Evolutionary conservation across 2,113 vertebrate genomes (phyloP).

Genomic region (Myrmecobius fasciatus): DNA sequence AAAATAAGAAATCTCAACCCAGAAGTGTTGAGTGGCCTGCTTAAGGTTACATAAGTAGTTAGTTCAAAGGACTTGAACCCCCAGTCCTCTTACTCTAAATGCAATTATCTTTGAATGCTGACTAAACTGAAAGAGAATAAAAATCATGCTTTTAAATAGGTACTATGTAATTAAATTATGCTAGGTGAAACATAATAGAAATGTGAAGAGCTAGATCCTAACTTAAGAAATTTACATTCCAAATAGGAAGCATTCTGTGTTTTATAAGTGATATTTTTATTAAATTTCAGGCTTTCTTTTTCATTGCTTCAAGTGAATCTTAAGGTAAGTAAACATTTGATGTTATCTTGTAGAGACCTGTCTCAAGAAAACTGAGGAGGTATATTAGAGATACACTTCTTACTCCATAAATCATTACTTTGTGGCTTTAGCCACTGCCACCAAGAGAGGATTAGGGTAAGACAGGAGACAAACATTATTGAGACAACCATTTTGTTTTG

Average conservation of each 20-base stretch:
- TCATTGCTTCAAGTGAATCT: conserved; percentile 38
- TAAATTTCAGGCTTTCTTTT: conserved; percentile 44
- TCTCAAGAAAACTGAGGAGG: background rate
- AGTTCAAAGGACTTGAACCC: background rate
- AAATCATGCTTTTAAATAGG: conserved; percentile 42
- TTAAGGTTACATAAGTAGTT: background rate
- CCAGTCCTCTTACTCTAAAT: background rate
- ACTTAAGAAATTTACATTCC: conserved; percentile 25
- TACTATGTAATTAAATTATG: conserved; percentile 23
- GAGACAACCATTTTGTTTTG: background rate
- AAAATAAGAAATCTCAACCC: background rate
- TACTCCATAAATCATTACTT: conserved; percentile 32
- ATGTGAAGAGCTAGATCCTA: background rate
- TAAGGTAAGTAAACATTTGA: background rate
- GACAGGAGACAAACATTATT: background rate
- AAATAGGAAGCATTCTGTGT: conserved; percentile 30
- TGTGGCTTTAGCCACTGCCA: conserved; percentile 5
- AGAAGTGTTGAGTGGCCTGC: background rate
- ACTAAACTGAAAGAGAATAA: conserved; percentile 34
- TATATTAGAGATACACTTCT: conserved; percentile 16
- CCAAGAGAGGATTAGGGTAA: conserved; percentile 26
- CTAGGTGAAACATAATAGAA: conserved; percentile 20
- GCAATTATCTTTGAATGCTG: background rate
- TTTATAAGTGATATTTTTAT: conserved; percentile 33
- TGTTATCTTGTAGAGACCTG: background rate